These are phyloP conservation scores for Theonella swinhoei DNA, from an alignment of 37 sponge, comb jelly and placozoan genomes.

Conservation along the genomic window DNA sequence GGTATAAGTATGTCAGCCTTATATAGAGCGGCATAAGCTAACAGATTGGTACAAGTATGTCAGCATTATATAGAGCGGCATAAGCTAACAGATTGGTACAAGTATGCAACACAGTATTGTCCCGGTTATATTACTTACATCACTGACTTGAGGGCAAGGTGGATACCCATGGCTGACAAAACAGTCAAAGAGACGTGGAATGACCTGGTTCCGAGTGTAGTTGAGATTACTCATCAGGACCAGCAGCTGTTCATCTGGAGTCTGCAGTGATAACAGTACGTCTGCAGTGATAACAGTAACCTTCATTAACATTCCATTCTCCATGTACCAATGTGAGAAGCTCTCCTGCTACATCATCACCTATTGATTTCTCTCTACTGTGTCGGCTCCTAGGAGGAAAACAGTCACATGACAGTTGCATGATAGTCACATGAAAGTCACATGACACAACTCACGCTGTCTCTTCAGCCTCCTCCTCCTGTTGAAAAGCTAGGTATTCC, in stretches of 20 bases:
- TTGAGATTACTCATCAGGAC: conserved; percentile 83
- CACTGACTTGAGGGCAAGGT: conserved; percentile 15
- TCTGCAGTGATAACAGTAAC: neutral
- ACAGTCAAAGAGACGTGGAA: conserved; percentile 74
- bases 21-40: no score
- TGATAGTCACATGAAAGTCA: neutral
- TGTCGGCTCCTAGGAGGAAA: neutral
- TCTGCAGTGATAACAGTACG: neutral
- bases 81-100: no score
- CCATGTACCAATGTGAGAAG: neutral
- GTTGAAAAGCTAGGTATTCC: conserved; percentile 48
- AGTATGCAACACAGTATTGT: no score
- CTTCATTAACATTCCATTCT: no score
- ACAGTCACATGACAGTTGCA: neutral
- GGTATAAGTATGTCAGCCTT: no score
- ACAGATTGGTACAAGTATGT: no score
- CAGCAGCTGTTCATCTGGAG: conserved; percentile 75
- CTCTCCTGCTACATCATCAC: neutral
- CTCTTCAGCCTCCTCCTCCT: conserved; percentile 48
- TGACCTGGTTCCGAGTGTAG: conserved; percentile 66
- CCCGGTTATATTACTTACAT: no score
- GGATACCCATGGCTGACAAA: conserved; percentile 87
- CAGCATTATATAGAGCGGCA: no score
- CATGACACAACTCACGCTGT: conserved; percentile 1
- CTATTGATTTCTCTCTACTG: neutral